These are phyloP conservation scores for Melinaea menophilus DNA, from an alignment of 2,888 invertebrate genomes.

Conservation along the genomic window DNA sequence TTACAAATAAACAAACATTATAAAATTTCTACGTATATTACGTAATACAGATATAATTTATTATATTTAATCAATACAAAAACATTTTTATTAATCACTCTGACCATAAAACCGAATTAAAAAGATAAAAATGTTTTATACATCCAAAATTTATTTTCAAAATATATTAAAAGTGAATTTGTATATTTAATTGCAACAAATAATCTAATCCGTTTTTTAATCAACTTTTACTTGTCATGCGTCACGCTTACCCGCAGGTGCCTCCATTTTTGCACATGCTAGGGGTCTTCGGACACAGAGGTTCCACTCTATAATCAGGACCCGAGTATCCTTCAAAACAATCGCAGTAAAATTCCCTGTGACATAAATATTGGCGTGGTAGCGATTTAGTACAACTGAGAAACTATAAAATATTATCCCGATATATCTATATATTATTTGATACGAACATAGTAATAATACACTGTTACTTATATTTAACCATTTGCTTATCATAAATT, in stretches of 20 bases:
- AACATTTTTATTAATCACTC: no score
- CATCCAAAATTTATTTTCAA: background rate
- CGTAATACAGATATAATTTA: no score
- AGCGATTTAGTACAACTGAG: background rate
- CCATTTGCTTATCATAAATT: no score
- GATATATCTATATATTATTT: background rate
- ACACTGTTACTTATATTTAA: no score
- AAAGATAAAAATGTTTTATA: no score
- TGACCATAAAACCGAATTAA: no score
- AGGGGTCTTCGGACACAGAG: conserved; percentile 80
- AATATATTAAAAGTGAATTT: background rate
- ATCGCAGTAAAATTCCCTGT: conserved; percentile 86
- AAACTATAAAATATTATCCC: background rate
- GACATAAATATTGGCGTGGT: conserved; percentile 10
- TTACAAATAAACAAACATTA: no score
- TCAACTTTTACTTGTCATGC: conserved; percentile 14
- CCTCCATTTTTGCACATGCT: conserved; percentile 89
- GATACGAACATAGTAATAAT: no score
- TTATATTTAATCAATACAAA: no score
- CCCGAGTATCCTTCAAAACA: conserved; percentile 91
- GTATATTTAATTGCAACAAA: conserved; percentile 11
- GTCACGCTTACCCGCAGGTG: conserved; percentile 85
- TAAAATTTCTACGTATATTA: no score
- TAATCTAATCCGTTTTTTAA: background rate
- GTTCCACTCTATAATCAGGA: conserved; percentile 87